Evolutionary conservation across 2,888 invertebrate species (phyloP).

Genomic region (Folsomia manolachei): DNA sequence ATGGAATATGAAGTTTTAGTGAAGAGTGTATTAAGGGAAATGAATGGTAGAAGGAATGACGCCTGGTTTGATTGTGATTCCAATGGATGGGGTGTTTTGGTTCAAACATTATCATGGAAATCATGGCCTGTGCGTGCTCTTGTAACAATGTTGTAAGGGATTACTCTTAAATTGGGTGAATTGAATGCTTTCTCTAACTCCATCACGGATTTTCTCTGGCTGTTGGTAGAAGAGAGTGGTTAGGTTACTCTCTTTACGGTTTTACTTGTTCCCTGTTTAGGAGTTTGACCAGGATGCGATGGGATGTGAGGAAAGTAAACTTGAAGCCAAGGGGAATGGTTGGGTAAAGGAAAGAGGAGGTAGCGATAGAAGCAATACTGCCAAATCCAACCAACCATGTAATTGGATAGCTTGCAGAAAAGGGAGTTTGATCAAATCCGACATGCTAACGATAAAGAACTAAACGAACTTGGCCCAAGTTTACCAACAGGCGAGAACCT

Average conservation of each 20-base stretch:
- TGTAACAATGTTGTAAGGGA: slow-evolving; percentile 46
- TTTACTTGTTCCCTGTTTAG: background rate
- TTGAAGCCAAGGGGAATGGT: slow-evolving; percentile 10
- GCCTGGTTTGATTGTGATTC: slow-evolving; percentile 12
- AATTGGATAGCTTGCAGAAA: slow-evolving; percentile 51
- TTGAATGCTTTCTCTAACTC: slow-evolving; percentile 41
- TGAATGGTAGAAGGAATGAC: no score
- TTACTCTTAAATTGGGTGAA: slow-evolving; percentile 47
- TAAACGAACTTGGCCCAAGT: slow-evolving; percentile 24
- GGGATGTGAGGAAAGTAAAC: background rate
- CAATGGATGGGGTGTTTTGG: slow-evolving; percentile 42
- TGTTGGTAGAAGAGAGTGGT: background rate
- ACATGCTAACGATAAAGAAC: slow-evolving; percentile 49
- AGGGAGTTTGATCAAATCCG: slow-evolving; percentile 51
- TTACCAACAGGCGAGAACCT: slow-evolving; percentile 18
- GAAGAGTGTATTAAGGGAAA: no score
- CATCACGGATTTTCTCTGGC: no score
- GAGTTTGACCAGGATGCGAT: background rate
- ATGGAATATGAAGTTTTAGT: no score
- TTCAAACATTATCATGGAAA: slow-evolving; percentile 44
- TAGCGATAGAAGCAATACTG: slow-evolving; percentile 47
- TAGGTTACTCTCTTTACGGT: background rate
- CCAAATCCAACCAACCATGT: slow-evolving; percentile 49
- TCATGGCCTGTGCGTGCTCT: slow-evolving; percentile 33
- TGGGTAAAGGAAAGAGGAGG: slow-evolving; percentile 17